Conservation (phyloP, 2,113 vertebrate genomes). For the Nibea albiflora region DNA sequence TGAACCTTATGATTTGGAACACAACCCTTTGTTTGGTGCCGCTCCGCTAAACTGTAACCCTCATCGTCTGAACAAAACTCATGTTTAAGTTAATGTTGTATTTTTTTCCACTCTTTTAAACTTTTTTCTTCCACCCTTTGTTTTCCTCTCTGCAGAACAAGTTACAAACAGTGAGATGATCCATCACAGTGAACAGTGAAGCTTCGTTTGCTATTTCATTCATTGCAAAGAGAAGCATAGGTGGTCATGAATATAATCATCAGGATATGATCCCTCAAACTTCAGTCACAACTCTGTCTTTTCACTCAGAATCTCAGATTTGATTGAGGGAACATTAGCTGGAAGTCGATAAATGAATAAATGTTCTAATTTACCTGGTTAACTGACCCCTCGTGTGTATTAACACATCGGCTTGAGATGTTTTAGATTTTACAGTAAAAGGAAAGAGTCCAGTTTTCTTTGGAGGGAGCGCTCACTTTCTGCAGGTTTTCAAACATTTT, state of each 20-base stretch:
- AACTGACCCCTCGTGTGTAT: not conserved
- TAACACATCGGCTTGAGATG: not conserved
- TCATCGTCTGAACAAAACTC: not conserved
- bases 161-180: not conserved
- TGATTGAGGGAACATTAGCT: not conserved
- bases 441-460: no score
- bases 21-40: no score
- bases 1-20: not conserved
- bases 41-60: no score
- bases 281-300: not conserved
- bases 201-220: not conserved
- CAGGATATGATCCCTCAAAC: constrained; percentile 2
- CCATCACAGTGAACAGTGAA: constrained; percentile 2
- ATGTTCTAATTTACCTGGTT: not conserved
- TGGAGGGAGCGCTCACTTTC: not conserved
- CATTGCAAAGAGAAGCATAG: not conserved
- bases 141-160: not conserved
- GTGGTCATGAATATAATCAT: not conserved
- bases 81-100: not conserved
- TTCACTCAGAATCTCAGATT: not conserved
- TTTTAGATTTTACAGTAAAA: no score
- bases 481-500: no score
- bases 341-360: no score
- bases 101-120: not conserved
- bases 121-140: not conserved